Conservation (phyloP, 2,888 invertebrate genomes). For the Petrophora chlorosata region DNA sequence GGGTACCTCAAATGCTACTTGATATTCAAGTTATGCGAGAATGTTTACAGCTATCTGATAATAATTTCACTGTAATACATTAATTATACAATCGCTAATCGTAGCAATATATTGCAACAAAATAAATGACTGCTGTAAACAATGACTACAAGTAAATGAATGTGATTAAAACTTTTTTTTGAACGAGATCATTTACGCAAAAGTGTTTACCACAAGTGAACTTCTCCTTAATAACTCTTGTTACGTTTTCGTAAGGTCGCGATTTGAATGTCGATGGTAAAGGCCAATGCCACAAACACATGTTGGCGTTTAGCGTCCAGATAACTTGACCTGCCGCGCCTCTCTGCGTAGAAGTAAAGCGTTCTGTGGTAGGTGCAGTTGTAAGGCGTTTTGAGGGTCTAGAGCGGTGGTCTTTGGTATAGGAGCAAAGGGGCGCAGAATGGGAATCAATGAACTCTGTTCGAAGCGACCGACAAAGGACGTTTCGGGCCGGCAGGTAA, state of each 20-base stretch:
- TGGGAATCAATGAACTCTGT: slow-evolving; percentile 81
- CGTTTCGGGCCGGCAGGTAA: slow-evolving; percentile 78
- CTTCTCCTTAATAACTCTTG: slow-evolving; percentile 35
- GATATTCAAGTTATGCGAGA: slow-evolving; percentile 8
- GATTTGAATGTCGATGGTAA: slow-evolving; percentile 48
- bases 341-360: slow-evolving; percentile 30
- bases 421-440: slow-evolving; percentile 73
- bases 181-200: slow-evolving; percentile 41
- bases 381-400: slow-evolving; percentile 46
- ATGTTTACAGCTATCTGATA: slow-evolving; percentile 2
- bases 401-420: slow-evolving; percentile 52
- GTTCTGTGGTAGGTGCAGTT: slow-evolving; percentile 28
- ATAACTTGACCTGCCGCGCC: slow-evolving; percentile 51
- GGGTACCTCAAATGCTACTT: slow-evolving; percentile 1
- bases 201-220: slow-evolving; percentile 49
- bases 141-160: slow-evolving; percentile 24
- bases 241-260: slow-evolving; percentile 43
- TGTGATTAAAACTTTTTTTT: slow-evolving; percentile 35
- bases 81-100: neutral
- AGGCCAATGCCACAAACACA: slow-evolving; percentile 79
- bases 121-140: no score
- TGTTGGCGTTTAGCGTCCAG: slow-evolving; percentile 64
- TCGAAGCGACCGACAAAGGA: slow-evolving; percentile 78
- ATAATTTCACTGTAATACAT: neutral
- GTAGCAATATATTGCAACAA: no score